A percentile compares a stretch with the other conserved stretches of the same genome.
phyloP scores from a whole-genome alignment of 2,797 vertebrate genomes.

The Spinibarbus caldwelli region DNA sequence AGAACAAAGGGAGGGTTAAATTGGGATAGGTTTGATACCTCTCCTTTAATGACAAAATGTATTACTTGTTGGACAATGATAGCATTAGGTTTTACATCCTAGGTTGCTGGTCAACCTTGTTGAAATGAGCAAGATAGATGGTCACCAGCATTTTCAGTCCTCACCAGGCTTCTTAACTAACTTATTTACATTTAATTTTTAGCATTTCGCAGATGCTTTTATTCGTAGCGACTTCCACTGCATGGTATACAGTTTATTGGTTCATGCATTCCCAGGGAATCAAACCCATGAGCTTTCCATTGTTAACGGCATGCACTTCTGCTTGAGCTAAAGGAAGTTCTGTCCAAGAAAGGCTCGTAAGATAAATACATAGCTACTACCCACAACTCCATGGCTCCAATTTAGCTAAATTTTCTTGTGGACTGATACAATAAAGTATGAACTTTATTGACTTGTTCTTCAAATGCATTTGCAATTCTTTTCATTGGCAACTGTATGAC shows the following conservation, averaged over 20 bases:
- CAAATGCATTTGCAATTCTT: background rate
- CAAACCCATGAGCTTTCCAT: background rate
- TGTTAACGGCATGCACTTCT: background rate
- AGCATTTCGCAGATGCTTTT: background rate
- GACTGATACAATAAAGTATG: background rate
- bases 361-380: background rate
- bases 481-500: background rate
- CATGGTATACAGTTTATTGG: background rate
- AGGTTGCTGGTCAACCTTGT: too few species aligned
- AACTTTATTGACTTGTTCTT: background rate
- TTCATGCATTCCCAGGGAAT: background rate
- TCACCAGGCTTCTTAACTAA: background rate
- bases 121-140: background rate
- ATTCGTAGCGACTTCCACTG: background rate
- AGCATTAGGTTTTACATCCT: background rate
- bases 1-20: background rate
- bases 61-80: background rate
- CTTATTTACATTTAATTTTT: background rate
- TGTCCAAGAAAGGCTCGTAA: background rate
- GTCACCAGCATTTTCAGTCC: background rate
- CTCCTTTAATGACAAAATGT: background rate
- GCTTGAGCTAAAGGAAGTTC: background rate
- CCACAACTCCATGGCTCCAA: background rate
- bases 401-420: background rate
- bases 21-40: background rate